A percentile compares a stretch with the other conserved stretches of the same genome.
These are phyloP conservation scores for Dryococelus australis DNA, from an alignment of 2,888 invertebrate genomes.

Conservation along the genomic window DNA sequence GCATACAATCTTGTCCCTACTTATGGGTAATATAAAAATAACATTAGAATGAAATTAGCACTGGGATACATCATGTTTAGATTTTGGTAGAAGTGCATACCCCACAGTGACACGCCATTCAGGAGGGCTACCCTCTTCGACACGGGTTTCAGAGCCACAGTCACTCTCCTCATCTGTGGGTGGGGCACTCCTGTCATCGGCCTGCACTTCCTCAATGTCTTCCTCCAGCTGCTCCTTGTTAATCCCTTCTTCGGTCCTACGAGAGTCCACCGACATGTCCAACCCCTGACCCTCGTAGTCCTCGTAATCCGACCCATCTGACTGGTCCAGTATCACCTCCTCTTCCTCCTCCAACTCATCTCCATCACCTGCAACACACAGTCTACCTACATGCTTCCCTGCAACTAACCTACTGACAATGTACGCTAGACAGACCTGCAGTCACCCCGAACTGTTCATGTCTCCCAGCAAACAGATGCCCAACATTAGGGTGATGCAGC, in stretches of 20 bases:
- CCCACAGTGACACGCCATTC: conserved; percentile 7
- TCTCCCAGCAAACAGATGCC: too few species aligned
- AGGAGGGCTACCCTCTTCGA: neutral
- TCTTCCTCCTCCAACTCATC: conserved; percentile 24
- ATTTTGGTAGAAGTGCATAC: neutral
- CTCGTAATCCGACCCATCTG: neutral
- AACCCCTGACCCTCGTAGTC: conserved; percentile 3
- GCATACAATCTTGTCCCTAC: too few species aligned
- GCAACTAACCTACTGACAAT: too few species aligned
- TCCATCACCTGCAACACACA: conserved; percentile 10
- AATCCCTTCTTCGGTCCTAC: conserved; percentile 25
- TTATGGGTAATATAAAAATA: too few species aligned
- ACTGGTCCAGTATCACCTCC: conserved; percentile 26
- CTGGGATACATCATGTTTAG: too few species aligned
- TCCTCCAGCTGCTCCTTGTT: conserved; percentile 22
- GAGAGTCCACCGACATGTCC: conserved; percentile 41
- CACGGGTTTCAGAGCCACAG: neutral
- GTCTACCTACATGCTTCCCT: neutral
- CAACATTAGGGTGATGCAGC: too few species aligned
- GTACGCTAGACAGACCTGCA: too few species aligned
- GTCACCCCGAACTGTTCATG: too few species aligned
- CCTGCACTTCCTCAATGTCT: conserved; percentile 19
- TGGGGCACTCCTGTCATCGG: neutral
- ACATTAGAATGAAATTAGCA: too few species aligned
- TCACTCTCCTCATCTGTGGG: conserved; percentile 7